Evolutionary conservation across 2,113 vertebrate species (phyloP), one percentile per base, ranked within the genome.

Genomic region (Miniopterus natalensis): DNA sequence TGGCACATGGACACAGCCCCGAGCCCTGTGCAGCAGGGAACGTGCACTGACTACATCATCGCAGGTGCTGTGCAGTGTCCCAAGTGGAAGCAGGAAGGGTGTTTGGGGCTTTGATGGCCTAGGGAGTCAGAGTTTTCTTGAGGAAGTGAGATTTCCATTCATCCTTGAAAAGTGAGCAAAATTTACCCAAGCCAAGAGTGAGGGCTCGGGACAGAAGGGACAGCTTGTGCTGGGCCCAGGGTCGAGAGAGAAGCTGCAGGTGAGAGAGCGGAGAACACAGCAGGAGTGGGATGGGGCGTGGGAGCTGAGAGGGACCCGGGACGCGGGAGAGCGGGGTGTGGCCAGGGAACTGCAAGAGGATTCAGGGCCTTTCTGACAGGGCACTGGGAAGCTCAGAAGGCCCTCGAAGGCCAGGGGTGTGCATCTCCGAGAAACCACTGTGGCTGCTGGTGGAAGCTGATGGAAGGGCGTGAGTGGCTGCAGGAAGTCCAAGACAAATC

Each of bases 211-310:
- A 10, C 7, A 11, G 12, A 90, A 27, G 27, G 42, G 51, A 17
- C 45, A n/a, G 20, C 31, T 14, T 12, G 71, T 4, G 8, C 3
- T 0, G 23, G 51, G 59, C 23, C 27, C 29, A 1, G 78, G 21
- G 29, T 49, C 7, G 17, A 21, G 57, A n/a, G 45, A 15, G 8
- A 27, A n/a, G n/a, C n/a, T 10, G 5, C 4, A 0, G 0, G 0
- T 1, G 23, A 21, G 12, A n/a, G n/a, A 5, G 2, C 13, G 18
- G 2, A n/a, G 61, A n/a, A 6, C 9, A 14, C 18, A 8, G 57
- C 3, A 45, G 49, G 27, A 12, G 10, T 29, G 1, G 31, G 53
- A 3, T 5, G 13, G 11, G 1, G 27, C 1, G 0, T 0, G 42
- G 18, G 61, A 21, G 68, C 77, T 12, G 63, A 0, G 14, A 11